phyloP scores from a whole-genome alignment of 2,797 vertebrate genomes.

The Neosilurus hyrtlii region DNA sequence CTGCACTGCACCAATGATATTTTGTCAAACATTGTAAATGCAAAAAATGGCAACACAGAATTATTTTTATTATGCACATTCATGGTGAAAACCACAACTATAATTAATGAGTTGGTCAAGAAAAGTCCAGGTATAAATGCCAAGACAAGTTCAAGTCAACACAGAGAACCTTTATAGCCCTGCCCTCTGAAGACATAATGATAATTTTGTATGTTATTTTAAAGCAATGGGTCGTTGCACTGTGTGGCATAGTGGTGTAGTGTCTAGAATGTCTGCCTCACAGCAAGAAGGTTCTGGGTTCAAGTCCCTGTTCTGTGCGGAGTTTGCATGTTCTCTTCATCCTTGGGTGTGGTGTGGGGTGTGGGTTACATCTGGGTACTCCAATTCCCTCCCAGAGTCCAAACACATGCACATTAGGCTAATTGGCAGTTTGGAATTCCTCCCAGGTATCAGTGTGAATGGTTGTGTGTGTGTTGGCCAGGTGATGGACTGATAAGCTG shows the following conservation, averaged over 20 bases:
- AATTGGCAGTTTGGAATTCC: too few species aligned
- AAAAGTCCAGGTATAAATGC: background rate
- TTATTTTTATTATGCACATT: background rate
- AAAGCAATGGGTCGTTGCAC: background rate
- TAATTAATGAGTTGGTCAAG: background rate
- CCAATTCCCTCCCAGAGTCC: too few species aligned
- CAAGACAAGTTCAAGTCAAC: background rate
- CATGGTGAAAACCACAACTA: background rate
- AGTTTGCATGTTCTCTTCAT: too few species aligned
- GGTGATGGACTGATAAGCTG: too few species aligned
- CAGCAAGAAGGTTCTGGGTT: too few species aligned
- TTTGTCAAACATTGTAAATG: background rate
- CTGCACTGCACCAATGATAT: background rate
- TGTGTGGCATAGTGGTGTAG: background rate
- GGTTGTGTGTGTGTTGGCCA: too few species aligned
- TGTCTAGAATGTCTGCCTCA: too few species aligned
- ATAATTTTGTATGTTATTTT: background rate
- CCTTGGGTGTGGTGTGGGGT: too few species aligned
- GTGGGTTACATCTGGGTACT: too few species aligned
- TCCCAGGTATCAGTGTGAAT: too few species aligned
- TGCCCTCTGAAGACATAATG: background rate
- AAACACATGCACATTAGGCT: too few species aligned
- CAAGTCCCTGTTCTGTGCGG: too few species aligned
- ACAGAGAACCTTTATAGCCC: background rate
- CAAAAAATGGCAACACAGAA: background rate